Base-by-base conservation (phyloP, 2,113 vertebrate species). In the Sciurus niger region DNA sequence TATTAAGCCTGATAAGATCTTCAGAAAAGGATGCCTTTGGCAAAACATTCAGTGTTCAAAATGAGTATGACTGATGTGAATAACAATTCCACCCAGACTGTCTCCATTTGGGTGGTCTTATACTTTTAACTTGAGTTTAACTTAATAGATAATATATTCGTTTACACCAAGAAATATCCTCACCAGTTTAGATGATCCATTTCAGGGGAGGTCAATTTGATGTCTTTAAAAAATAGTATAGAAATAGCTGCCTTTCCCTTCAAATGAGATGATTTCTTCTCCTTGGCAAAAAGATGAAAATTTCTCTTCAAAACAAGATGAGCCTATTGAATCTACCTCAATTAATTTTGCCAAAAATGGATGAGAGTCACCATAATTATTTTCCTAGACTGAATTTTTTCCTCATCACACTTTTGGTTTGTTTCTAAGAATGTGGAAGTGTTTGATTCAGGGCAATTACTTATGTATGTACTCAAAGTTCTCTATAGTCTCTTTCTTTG, bases 211-310 rank as follows among this genome's bases (percentile, higher is more conserved):
- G 20, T 82, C 55, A 70, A 32, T 79, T 96, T 25, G 37, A 86
- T 91, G 10, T 84, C 48, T 84, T 84, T 37, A 10, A 90, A 95
- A 58, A 94, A 96, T 80, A 90, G 40, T 80, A 37, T 68, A 79
- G 73, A 95, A 88, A 82, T 37, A 74, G 37, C 46, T 80, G 8
- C 70, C 77, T 90, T 80, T 11, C 70, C 4, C 24, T 32, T 17
- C 24, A 24, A 40, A 73, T 94, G 78, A 95, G 95, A 90, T 70
- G 32, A 78, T 87, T 34, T 92, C 22, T 37, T 93, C 32, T 77
- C 37, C 80, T 84, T 93, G 84, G 96, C 72, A 93, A 94, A 94
- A 95, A 95, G 93, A 84, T 84, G 48, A 73, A 97, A 86, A 4
- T 93, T 77, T 70, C 28, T 76, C 55, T 95, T n/a, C 30, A 94